These are phyloP conservation scores for Erannis defoliaria DNA, from an alignment of 2,888 invertebrate genomes.

Conservation along the genomic window DNA sequence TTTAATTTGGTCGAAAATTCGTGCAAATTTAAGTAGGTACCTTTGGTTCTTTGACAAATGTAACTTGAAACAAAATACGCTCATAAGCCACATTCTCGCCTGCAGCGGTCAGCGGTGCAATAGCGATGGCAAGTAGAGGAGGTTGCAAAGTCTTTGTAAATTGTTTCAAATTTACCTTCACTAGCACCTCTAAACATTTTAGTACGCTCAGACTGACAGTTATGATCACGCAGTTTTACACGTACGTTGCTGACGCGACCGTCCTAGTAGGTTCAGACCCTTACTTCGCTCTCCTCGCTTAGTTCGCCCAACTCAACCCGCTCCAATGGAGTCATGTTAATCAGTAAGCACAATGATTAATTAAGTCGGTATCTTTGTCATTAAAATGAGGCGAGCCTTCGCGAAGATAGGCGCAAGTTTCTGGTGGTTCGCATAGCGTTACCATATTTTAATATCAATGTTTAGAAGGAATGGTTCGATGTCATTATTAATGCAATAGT, in stretches of 20 bases:
- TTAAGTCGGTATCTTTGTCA: conserved; percentile 82
- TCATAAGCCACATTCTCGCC: too few species aligned
- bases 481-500: conserved; percentile 9
- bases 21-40: too few species aligned
- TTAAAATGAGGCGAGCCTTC: conserved; percentile 68
- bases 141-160: too few species aligned
- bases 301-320: conserved; percentile 50
- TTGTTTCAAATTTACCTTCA: too few species aligned
- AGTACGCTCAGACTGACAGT: too few species aligned
- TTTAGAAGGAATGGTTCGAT: conserved; percentile 9
- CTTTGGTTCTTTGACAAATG: too few species aligned
- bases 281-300: conserved; percentile 16
- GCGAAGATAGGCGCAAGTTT: conserved; percentile 39
- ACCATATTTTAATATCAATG: conserved; percentile 25
- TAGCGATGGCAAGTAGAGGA: too few species aligned
- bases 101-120: too few species aligned
- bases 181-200: too few species aligned
- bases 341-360: conserved; percentile 83
- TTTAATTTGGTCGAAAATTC: too few species aligned
- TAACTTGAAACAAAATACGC: too few species aligned
- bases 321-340: conserved; percentile 73
- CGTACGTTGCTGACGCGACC: background rate
- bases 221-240: too few species aligned
- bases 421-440: conserved; percentile 18
- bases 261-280: background rate